A percentile compares a stretch with the other conserved stretches of the same genome.
These are phyloP conservation scores for Corythornis madagascariensis DNA, from an alignment of 2,113 vertebrate species.

Conservation along the genomic window DNA sequence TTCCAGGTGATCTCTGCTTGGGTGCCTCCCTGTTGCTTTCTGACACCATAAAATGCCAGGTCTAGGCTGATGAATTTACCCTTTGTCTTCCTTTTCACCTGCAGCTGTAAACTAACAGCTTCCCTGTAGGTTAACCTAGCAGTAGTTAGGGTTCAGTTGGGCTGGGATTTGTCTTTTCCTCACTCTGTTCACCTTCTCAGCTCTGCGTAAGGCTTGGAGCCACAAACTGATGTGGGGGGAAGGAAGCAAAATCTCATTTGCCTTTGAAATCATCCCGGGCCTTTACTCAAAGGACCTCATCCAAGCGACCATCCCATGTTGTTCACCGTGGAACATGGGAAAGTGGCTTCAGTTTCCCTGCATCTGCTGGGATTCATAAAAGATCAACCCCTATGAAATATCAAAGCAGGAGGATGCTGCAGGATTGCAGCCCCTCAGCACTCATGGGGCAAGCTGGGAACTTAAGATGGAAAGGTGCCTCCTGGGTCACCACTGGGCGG, in stretches of 20 bases:
- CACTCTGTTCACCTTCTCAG: not conserved
- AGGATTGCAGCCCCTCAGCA: accelerated
- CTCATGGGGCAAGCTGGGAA: accelerated
- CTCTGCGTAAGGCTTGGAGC: not conserved
- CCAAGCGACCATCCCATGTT: not conserved
- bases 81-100: not conserved
- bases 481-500: accelerated
- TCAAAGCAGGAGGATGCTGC: not conserved
- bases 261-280: not conserved
- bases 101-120: not conserved
- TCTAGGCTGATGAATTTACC: not conserved
- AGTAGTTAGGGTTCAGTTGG: accelerated
- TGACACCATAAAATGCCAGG: not conserved
- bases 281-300: not conserved
- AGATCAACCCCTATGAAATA: slow-evolving; percentile 12
- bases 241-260: accelerated
- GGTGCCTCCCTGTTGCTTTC: not conserved
- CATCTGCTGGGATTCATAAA: slow-evolving; percentile 28
- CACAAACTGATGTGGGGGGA: accelerated
- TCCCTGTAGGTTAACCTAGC: not conserved
- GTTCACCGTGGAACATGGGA: not conserved
- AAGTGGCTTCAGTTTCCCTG: slow-evolving; percentile 13
- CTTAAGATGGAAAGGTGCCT: not conserved
- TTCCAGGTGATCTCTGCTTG: not conserved
- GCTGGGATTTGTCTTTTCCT: not conserved